Percentiles rank a stretch among this genome's conserved stretches.
Conservation (phyloP, 1,140 invertebrate species). For the Ostrea denselamellosa region DNA sequence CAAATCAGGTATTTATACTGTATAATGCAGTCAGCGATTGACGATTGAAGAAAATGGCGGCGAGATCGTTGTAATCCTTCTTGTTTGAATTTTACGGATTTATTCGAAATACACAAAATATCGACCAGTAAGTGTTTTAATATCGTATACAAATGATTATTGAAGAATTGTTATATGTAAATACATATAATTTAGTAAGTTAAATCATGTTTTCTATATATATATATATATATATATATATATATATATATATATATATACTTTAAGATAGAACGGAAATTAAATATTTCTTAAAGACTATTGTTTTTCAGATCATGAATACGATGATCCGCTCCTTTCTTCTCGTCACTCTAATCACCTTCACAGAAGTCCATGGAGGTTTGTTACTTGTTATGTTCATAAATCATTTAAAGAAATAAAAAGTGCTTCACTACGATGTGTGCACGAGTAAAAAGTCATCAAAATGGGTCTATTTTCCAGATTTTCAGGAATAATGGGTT, state of each 20-base stretch:
- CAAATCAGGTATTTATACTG: not conserved
- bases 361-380: slow-evolving; percentile 27
- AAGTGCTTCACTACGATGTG: not conserved
- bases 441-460: not conserved
- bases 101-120: not conserved
- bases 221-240: not conserved
- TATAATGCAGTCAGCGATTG: slow-evolving; percentile 10
- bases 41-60: slow-evolving; percentile 21
- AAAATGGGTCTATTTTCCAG: not conserved
- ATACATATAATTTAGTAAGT: too few relatives aligned
- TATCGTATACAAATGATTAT: too few relatives aligned
- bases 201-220: not conserved
- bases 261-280: too few relatives aligned
- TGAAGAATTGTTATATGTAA: too few relatives aligned
- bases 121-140: not conserved
- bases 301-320: not conserved
- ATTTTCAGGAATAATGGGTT: too few relatives aligned
- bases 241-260: too few relatives aligned
- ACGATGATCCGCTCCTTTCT: not conserved
- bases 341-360: not conserved
- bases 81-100: slow-evolving; percentile 14
- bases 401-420: not conserved
- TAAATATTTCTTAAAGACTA: too few relatives aligned
- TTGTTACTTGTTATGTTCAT: not conserved
- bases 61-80: slow-evolving; percentile 1